Evolutionary conservation across 1,140 invertebrate species (phyloP), one percentile per base, ranked within the genome.

Genomic region (Dinoponera quadriceps): DNA sequence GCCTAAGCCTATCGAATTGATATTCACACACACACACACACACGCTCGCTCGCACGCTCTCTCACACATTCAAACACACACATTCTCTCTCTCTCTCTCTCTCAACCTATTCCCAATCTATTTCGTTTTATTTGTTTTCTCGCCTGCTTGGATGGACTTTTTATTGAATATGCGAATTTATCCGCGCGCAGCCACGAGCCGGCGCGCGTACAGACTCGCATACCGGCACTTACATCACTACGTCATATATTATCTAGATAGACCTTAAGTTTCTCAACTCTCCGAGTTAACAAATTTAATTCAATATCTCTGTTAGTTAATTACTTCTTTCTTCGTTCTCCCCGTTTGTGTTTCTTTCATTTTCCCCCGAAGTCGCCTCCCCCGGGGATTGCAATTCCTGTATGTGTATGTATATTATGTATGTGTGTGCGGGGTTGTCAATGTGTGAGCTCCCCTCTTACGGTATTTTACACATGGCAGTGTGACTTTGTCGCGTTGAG

Each of bases 141-240:
- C 78, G 78, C 73, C 85, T 85, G 81, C 73, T 74, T 90, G 90
- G 91, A 91, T 91, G 91, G 91, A 91, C 83, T 91, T 80, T 85
- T 74, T 33, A 65, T 63, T 60, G 80, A 65, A 54, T 69, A 74
- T 63, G 38, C 7, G 20, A 75, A 66, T 27, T n/a, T 66, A 74
- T 7, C 63, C 59, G 57, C 66, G 44, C 33, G 25, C 11, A 14
- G n/a, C 33, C 25, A 11, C 16, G 20, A 16, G 38, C 27, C 18
- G 33, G 13, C 55, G 33, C 33, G 71, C 44, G 25, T 74, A 48
- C 62, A 74, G 18, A 74, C 33, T 74, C 25, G 62, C 65, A 82
- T 44, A 25, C 71, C 27, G 78, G 49, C 13, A 74, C 55, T 82
- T 82, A 82, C 33, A 55, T 60, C 59, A 38, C 69, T 82, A 82